A percentile compares a stretch with the other conserved stretches of the same genome.
phyloP scores from a whole-genome alignment of 2,797 vertebrate genomes.

The Crocodylus rhombifer region DNA sequence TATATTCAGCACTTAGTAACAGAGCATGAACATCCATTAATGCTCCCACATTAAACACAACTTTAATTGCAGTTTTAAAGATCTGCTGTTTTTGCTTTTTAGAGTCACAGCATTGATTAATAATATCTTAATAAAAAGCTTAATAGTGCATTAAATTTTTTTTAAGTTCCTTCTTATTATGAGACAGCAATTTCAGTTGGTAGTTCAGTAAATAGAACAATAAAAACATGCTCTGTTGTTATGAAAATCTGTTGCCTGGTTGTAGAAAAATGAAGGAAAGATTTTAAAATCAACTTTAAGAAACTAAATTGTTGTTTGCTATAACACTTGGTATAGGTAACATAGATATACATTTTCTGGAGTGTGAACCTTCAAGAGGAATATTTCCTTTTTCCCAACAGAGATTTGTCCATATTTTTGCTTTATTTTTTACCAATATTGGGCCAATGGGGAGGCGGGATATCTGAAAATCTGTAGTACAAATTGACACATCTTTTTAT shows the following conservation, averaged over 20 bases:
- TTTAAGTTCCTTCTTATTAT: conserved; percentile 55
- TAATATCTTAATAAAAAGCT: conserved; percentile 76
- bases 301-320: conserved; percentile 12
- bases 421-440: not conserved
- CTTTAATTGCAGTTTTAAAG: conserved; percentile 74
- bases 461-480: conserved; percentile 27
- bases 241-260: conserved; percentile 44
- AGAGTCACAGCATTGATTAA: conserved; percentile 72
- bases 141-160: conserved; percentile 74
- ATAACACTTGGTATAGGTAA: conserved; percentile 22
- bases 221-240: conserved; percentile 11
- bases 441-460: conserved; percentile 10
- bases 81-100: conserved; percentile 75
- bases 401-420: not conserved
- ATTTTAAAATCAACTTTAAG: conserved; percentile 2
- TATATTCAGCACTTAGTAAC: conserved; percentile 73
- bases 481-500: conserved; percentile 65
- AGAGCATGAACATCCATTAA: conserved; percentile 75
- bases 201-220: conserved; percentile 64
- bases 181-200: conserved; percentile 28
- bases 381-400: not conserved
- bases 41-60: conserved; percentile 73
- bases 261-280: not conserved
- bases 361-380: conserved; percentile 5
- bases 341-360: not conserved